Evolutionary conservation across 1,140 invertebrate genomes (phyloP), one percentile per base, ranked within the genome.

Genomic region (Metaphire vulgaris): DNA sequence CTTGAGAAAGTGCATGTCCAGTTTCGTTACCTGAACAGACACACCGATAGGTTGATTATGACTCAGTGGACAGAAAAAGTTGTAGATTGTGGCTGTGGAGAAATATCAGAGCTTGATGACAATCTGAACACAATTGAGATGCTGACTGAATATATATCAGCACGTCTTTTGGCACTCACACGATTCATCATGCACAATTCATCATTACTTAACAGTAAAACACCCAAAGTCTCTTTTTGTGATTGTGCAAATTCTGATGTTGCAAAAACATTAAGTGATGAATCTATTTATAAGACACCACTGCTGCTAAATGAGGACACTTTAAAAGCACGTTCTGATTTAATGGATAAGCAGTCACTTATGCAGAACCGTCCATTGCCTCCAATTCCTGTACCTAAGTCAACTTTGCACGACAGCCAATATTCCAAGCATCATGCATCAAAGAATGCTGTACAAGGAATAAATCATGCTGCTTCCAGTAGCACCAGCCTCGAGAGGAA

Each of bases 341-440:
- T 74, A 41, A 31, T 70, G 41, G n/a, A 80, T 69, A 69, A 28
- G 70, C 26, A 76, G 73, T 70, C 78, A 72, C 33, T 31, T 64
- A 75, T 83, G 34, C 85, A 83, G 72, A 80, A 80, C 64, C 71
- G 80, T 81, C 86, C 86, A 15, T 78, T 87, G 1, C 86, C 86
- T 66, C 78, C 82, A 1, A 83, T 84, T 28, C 86, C 86, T n/a
- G n/a, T 16, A 26, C 2, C 2, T 72, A 79, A 33, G 72, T 71
- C 2, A 82, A 84, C 67, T 77, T 81, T 72, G 81, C 82, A 1
- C 79, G 81, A 1, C 82, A 82, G 16, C 80, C 81, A 31, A 82
- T 82, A 1, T 79, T 74, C 68, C 31, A n/a, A n/a, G n/a, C n/a
- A n/a, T 1, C 31, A 69, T 33, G n/a, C 70, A 28, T 16, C 72